Evolutionary conservation across 2,888 invertebrate species (phyloP), one percentile per base, ranked within the genome.

Genomic region (Pterostichus niger): DNA sequence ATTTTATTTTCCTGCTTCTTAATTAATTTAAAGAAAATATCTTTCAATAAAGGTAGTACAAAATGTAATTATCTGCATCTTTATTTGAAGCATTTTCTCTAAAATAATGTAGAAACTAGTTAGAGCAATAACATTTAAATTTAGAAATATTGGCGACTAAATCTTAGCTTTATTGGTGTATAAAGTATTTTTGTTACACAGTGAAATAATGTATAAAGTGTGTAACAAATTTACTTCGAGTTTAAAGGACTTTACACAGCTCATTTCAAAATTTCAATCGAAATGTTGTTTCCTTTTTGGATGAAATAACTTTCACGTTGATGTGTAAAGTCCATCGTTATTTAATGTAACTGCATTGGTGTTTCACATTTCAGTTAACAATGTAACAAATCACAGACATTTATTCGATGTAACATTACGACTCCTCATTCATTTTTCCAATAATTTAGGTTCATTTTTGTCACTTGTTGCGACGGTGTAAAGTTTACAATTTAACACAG

Each of bases 401-500:
- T 9, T 71, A 11, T 40, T 17, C 64, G 33, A 31, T 49, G 49
- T 40, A 40, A 40, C n/a, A 52, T 24, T 52, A 52, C 52, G 13
- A 11, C n/a, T 52, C 52, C 13, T 33, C 64, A 64, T 33, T 15
- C 15, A 17, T 64, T 31, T 44, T 71, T 68, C 44, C 40, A 71
- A 71, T 71, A 71, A 71, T 71, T 71, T 71, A 71, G 68, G 68
- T 44, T 71, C 13, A 40, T 40, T 44, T 71, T 71, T 71, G n/a
- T 71, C 68, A 71, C 56, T 56, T 24, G 24, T 56, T 56, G 15
- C 68, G 44, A 71, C 40, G 44, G 68, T 71, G 68, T 71, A 71
- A 71, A 71, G 68, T 75, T 52, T 52, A 75, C 75, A 75, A 75
- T 75, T 52, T 75, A 75, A 75, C 75, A 75, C 75, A 75, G 52